These are phyloP conservation scores for Tenebrio molitor DNA, from an alignment of 1,140 invertebrate genomes.

Conservation along the genomic window DNA sequence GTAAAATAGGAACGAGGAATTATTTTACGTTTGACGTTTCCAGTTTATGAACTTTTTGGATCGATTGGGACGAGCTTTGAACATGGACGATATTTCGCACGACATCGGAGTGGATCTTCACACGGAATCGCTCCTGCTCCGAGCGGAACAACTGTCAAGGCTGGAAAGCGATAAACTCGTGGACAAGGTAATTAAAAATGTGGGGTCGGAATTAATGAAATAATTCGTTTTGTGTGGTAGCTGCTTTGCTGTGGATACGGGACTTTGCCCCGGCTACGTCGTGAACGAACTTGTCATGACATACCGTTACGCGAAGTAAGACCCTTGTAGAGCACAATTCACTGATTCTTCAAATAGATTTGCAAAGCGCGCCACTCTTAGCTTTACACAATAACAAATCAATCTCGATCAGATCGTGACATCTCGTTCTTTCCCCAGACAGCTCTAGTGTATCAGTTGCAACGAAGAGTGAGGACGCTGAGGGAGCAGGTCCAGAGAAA, in stretches of 20 bases:
- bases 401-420: not conserved
- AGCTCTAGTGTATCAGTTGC: constrained; percentile 86
- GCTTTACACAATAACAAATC: not conserved
- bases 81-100: constrained; percentile 83
- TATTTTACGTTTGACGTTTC: constrained; percentile 51
- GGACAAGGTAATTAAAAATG: constrained; percentile 75
- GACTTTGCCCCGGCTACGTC: constrained; percentile 77
- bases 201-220: constrained; percentile 18
- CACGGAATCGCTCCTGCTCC: constrained; percentile 81
- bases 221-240: constrained; percentile 66
- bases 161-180: constrained; percentile 84
- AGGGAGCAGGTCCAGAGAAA: constrained; percentile 91
- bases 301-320: constrained; percentile 69
- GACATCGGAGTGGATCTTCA: constrained; percentile 84
- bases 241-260: constrained; percentile 77
- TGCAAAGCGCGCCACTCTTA: constrained; percentile 8
- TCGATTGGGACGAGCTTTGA: constrained; percentile 77
- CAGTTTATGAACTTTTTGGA: constrained; percentile 83
- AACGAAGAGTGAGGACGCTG: constrained; percentile 83
- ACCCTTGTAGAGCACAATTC: constrained; percentile 20
- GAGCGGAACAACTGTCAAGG: constrained; percentile 82
- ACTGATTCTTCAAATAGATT: constrained; percentile 26
- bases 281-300: constrained; percentile 81
- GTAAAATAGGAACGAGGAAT: not conserved
- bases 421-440: constrained; percentile 69